Conservation (phyloP, 2,113 vertebrate genomes). For the Pelodiscus sinensis region DNA sequence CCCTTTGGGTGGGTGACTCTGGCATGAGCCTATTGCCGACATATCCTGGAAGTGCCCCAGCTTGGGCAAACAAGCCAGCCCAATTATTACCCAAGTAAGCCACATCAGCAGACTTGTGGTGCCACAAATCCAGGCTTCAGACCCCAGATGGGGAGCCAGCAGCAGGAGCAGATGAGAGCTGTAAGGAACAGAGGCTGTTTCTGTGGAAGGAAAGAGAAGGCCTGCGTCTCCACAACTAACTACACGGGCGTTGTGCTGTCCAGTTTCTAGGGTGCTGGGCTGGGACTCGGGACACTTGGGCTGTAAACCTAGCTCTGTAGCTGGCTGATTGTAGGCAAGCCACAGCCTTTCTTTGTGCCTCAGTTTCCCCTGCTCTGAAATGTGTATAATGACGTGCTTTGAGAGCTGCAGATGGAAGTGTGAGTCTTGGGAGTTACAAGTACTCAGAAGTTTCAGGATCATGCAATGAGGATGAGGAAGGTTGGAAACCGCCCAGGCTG, state of each 20-base stretch:
- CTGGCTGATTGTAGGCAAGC: background rate
- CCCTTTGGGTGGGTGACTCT: background rate
- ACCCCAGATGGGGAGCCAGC: background rate
- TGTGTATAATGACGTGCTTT: background rate
- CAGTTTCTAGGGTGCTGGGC: conserved; percentile 32
- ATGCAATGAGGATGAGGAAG: background rate
- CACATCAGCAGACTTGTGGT: background rate
- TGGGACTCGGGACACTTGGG: conserved; percentile 22
- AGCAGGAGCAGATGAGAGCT: background rate
- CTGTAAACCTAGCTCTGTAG: background rate
- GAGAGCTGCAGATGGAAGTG: background rate
- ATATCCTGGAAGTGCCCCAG: no score
- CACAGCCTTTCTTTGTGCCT: background rate
- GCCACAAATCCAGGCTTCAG: background rate
- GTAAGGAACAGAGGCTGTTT: no score
- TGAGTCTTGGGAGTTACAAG: background rate
- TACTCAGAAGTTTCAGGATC: background rate
- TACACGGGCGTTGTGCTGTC: background rate
- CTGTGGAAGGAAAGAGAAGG: no score
- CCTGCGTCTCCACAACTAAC: background rate
- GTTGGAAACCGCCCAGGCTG: background rate
- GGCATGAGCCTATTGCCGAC: background rate
- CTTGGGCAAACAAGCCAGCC: background rate
- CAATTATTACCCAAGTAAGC: background rate
- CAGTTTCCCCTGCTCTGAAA: conserved; percentile 12